Evolutionary conservation across 2,797 vertebrate genomes (phyloP), one percentile per base, ranked within the genome.

Genomic region (Coregonus sp.): DNA sequence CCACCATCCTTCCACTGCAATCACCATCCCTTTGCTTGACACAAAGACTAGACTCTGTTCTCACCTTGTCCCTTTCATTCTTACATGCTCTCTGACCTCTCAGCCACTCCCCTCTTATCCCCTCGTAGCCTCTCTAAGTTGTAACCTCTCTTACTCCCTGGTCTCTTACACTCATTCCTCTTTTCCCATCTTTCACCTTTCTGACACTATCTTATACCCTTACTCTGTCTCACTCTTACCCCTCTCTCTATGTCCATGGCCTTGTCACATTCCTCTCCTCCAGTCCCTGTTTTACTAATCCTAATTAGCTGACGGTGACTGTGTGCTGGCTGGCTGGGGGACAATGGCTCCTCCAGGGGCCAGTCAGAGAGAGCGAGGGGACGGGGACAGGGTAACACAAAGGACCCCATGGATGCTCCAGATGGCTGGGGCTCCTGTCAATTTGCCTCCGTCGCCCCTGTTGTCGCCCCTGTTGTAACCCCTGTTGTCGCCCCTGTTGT

Each of bases 401-500:
- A 89, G 82, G 77, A 77, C 68, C 59, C 78, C 77, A 74, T 80
- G 84, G 86, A 85, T 86, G 85, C 75, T 86, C 80, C 91, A 91
- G 92, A 91, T 92, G 89, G 90, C 77, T 65, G 79, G 75, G 83
- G 84, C 84, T 77, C 86, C 0, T 74, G 78, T 82, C 85, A 86
- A 91, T 91, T 91, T 88, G 85, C 85, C 86, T 78, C 66, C 81
- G 85, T 89, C 80, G 82, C 78, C 85, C 72, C 81, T 50, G 3
- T 65, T 85, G 82, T 35, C 4, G 33, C 0, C 33, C 33, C 33
- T 35, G 33, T 35, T 35, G 4, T 35, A 0, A 1, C 4, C 33
- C 33, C 33, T 5, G 33, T 35, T 35, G 33, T 35, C 4, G 4
- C 0, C 33, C 33, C 33, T 35, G 33, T 35, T 35, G 33, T 35